Evolutionary conservation across 2,888 invertebrate genomes (phyloP), one percentile per base, ranked within the genome.

Genomic region (Spisula subtruncata): DNA sequence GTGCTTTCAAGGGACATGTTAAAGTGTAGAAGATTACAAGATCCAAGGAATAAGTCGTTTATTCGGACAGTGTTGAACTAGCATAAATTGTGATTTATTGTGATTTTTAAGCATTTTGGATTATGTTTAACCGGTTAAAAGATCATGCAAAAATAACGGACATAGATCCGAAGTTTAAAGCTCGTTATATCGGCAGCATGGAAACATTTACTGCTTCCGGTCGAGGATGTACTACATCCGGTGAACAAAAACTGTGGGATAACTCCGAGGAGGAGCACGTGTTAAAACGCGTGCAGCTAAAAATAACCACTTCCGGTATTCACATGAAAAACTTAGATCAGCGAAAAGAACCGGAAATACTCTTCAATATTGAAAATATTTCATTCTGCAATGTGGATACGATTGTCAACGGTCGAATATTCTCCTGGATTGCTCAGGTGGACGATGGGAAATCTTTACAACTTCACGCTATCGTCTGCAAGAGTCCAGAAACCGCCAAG

Each of bases 171-270:
- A 93, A 94, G 71, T 96, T 96, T 60, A 93, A 93, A 54, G 96
- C 94, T 6, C 87, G 95, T 18, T 96, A 95, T 85, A 92, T 96
- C 2, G 96, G 96, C 6, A 87, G 88, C 81, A 92, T 92, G 12
- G 95, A 95, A 85, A 95, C 95, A 0, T 95, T 93, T 87, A 90
- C 92, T 0, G 94, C 95, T 8, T 93, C 89, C 25, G 96, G 96
- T 10, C 92, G 91, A 60, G 96, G 96, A 12, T 96, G 96, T 81
- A 94, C 95, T 5, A 92, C 92, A 0, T 82, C 89, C 10, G 94
- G 95, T 0, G 95, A 96, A 0, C 95, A 95, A 90, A 91, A 90
- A 81, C 91, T 96, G 0, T 96, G 96, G 96, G 96, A 96, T 87
- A 95, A 95, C 85, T 91, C 95, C 10, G 93, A 92, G 6, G 94